Conservation (phyloP, 2,888 invertebrate genomes). For the Eretmocerus hayati region DNA sequence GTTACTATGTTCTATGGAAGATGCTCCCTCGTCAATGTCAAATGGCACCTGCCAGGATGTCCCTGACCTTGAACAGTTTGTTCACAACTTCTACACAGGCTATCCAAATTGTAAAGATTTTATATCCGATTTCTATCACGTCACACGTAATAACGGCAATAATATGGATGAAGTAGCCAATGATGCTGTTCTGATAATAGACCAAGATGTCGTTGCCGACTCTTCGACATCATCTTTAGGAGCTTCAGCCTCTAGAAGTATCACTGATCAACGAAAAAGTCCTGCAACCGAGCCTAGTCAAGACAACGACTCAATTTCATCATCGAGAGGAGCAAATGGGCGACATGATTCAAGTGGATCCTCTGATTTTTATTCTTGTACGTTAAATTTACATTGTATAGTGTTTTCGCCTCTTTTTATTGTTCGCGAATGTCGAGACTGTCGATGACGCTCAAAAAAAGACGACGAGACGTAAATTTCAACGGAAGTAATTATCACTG, state of each 20-base stretch:
- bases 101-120: constrained; percentile 62
- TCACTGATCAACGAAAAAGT: no score
- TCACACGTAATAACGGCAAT: constrained; percentile 40
- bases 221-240: constrained; percentile 2
- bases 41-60: constrained; percentile 34
- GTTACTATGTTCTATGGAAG: constrained; percentile 85
- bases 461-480: no score
- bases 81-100: constrained; percentile 64
- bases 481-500: no score
- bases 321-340: neutral
- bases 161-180: constrained; percentile 45
- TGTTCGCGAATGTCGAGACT: no score
- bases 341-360: constrained; percentile 14
- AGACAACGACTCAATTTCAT: neutral
- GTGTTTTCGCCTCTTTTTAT: no score
- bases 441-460: no score
- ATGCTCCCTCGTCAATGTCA: constrained; percentile 43
- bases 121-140: constrained; percentile 49
- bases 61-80: constrained; percentile 60
- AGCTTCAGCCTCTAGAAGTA: neutral
- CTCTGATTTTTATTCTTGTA: constrained; percentile 18
- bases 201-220: constrained; percentile 26
- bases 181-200: constrained; percentile 38
- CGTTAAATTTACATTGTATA: no score
- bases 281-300: neutral